phyloP scores from a whole-genome alignment of 2,888 invertebrate genomes.

The Abscondita cerata region DNA sequence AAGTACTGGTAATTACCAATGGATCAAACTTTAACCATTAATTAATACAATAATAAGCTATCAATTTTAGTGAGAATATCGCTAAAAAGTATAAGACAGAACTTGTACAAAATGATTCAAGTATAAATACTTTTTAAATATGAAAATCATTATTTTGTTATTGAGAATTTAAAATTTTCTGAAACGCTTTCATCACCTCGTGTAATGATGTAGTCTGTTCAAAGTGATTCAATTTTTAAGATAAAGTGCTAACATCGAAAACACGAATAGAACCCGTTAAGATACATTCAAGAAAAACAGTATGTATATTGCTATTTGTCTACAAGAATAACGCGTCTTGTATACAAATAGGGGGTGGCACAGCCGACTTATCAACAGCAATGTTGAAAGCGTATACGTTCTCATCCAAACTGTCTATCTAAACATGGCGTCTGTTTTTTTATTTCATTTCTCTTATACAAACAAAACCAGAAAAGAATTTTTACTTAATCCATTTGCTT shows the following conservation, averaged over 20 bases:
- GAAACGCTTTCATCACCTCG: neutral
- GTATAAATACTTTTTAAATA: too few relatives aligned
- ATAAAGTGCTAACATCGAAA: slow-evolving; percentile 13
- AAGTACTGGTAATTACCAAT: too few relatives aligned
- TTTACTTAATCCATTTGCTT: neutral
- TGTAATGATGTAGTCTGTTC: neutral
- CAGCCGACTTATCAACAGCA: slow-evolving; percentile 13
- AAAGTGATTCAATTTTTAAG: neutral
- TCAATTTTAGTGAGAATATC: too few relatives aligned
- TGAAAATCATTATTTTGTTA: too few relatives aligned
- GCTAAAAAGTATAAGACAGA: too few relatives aligned
- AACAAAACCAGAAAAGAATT: neutral
- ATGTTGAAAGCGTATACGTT: slow-evolving; percentile 3
- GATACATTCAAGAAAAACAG: neutral
- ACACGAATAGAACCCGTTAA: neutral
- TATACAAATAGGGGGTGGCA: slow-evolving; percentile 17
- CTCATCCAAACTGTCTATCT: slow-evolving; percentile 7
- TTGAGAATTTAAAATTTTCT: neutral
- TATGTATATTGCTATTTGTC: slow-evolving; percentile 17
- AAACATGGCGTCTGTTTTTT: slow-evolving; percentile 1
- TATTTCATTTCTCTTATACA: neutral
- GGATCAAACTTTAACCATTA: too few relatives aligned
- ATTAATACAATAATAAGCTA: too few relatives aligned
- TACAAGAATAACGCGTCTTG: slow-evolving; percentile 17
- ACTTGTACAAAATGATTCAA: too few relatives aligned